These are phyloP conservation scores for Ashinkailepas kermadecensis DNA, from an alignment of 2,888 invertebrate genomes.

Conservation along the genomic window DNA sequence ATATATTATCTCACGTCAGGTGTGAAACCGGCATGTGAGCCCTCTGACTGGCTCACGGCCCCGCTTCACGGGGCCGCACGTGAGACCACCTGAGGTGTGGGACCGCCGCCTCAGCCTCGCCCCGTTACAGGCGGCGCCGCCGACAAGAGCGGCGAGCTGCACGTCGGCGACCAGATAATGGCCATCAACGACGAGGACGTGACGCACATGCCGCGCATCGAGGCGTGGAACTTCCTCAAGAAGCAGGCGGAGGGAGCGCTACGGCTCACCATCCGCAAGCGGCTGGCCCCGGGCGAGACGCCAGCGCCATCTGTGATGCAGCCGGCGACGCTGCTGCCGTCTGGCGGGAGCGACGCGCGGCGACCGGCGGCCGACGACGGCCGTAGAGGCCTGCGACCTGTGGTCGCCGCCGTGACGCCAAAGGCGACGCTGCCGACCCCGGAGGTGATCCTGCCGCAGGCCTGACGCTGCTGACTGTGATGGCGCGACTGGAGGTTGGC, in stretches of 20 bases:
- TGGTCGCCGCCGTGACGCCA: background rate
- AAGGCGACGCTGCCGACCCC: background rate
- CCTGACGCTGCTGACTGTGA: background rate
- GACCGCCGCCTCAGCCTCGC: too few relatives aligned
- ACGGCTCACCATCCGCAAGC: conserved; percentile 50
- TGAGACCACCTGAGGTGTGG: too few relatives aligned
- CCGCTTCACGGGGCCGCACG: too few relatives aligned
- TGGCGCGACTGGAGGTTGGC: background rate
- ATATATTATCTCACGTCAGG: too few relatives aligned
- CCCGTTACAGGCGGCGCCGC: conserved; percentile 68
- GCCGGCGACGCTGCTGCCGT: background rate
- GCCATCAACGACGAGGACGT: conserved; percentile 74
- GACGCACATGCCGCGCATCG: conserved; percentile 77
- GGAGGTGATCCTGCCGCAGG: background rate
- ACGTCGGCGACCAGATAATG: conserved; percentile 78
- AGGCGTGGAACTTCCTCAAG: conserved; percentile 90
- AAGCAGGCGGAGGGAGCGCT: conserved; percentile 78
- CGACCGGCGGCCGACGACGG: background rate
- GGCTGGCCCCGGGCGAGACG: conserved; percentile 23
- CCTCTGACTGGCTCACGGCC: too few relatives aligned
- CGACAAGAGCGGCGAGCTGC: conserved; percentile 72
- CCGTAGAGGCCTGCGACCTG: background rate
- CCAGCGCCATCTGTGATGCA: background rate
- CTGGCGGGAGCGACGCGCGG: background rate
- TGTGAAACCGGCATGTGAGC: too few relatives aligned